Evolutionary conservation across 1,140 invertebrate species (phyloP).

Genomic region (Scaptodrosophila lebanonensis): DNA sequence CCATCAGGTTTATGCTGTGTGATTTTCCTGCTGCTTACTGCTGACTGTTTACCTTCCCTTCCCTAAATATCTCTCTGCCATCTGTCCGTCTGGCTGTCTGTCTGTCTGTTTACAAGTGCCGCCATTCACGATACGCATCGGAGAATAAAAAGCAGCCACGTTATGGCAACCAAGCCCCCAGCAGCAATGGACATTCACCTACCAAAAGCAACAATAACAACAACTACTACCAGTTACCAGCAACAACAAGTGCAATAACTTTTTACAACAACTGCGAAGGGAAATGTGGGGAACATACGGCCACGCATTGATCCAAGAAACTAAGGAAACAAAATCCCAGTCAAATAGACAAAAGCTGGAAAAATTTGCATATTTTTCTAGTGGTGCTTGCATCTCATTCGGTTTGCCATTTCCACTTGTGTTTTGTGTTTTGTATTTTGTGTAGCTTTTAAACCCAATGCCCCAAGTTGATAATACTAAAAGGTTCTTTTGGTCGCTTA

Average conservation of each 20-base stretch:
- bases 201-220: no score
- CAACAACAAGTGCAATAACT: constrained; percentile 14
- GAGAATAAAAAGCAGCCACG: constrained; percentile 41
- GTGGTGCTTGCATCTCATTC: constrained; percentile 17
- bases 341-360: constrained; percentile 45
- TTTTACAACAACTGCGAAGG: no score
- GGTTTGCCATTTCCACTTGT: constrained; percentile 3
- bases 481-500: constrained; percentile 39
- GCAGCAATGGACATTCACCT: no score
- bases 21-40: constrained; percentile 1
- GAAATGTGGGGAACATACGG: no score
- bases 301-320: no score
- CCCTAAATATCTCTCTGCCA: not conserved
- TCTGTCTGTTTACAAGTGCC: constrained; percentile 54
- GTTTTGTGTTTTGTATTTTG: constrained; percentile 15
- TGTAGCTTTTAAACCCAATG: constrained; percentile 17
- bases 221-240: no score
- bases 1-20: constrained; percentile 31
- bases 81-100: constrained; percentile 22
- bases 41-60: not conserved
- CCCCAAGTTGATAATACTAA: constrained; percentile 36
- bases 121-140: constrained; percentile 61
- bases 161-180: constrained; percentile 11
- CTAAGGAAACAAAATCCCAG: constrained; percentile 37
- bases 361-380: constrained; percentile 58